These are phyloP conservation scores for Nephotettix cincticeps DNA, from an alignment of 1,140 invertebrate genomes.

Conservation along the genomic window DNA sequence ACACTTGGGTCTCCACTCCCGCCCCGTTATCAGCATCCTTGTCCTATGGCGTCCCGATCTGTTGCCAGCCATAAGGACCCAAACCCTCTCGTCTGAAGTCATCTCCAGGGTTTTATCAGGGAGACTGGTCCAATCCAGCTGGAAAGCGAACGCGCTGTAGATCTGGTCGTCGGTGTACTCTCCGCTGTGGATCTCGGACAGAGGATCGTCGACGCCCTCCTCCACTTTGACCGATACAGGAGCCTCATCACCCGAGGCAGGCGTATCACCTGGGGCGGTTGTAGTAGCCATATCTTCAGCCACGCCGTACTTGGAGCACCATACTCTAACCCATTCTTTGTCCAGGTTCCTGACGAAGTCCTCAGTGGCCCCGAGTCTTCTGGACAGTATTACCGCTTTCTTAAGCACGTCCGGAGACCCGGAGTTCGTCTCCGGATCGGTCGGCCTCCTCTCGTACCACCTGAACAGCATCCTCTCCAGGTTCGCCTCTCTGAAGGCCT, in stretches of 20 bases:
- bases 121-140: slow-evolving; percentile 52
- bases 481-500: slow-evolving; percentile 35
- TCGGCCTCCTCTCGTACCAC: slow-evolving; percentile 39
- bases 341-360: slow-evolving; percentile 24
- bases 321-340: slow-evolving; percentile 35
- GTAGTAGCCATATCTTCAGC: neutral
- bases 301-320: slow-evolving; percentile 36
- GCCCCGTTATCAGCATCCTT: slow-evolving; percentile 51
- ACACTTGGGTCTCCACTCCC: slow-evolving; percentile 52
- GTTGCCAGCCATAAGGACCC: slow-evolving; percentile 54
- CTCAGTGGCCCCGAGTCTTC: slow-evolving; percentile 32
- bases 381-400: slow-evolving; percentile 36
- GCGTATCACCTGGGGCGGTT: neutral
- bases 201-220: neutral
- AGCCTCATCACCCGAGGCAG: neutral
- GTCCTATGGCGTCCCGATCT: slow-evolving; percentile 53
- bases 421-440: neutral
- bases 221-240: slow-evolving; percentile 18
- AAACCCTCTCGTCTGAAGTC: slow-evolving; percentile 45
- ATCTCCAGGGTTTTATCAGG: slow-evolving; percentile 44
- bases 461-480: slow-evolving; percentile 40
- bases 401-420: slow-evolving; percentile 30
- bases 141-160: slow-evolving; percentile 51
- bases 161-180: slow-evolving; percentile 49
- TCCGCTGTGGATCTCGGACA: slow-evolving; percentile 9